These are phyloP conservation scores for Hydrozoanthus tunicans DNA, from an alignment of 64 coral and sea anemone species.

Conservation along the genomic window DNA sequence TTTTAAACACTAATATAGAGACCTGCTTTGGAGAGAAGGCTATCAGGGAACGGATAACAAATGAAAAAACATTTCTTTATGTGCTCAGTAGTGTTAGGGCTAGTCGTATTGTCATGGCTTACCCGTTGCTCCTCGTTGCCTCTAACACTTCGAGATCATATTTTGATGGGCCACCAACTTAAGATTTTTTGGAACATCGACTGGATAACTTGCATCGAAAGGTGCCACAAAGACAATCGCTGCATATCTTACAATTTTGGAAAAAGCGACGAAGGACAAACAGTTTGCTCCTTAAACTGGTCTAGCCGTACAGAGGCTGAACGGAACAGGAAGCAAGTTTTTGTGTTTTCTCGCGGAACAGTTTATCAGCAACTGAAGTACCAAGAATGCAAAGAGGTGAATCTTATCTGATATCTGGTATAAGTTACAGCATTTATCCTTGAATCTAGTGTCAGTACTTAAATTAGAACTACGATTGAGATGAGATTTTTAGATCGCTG, in stretches of 20 bases:
- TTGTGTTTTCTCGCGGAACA: constrained; percentile 22
- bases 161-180: background rate
- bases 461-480: too few species aligned
- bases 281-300: constrained; percentile 8
- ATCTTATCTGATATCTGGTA: background rate
- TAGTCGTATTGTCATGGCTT: background rate
- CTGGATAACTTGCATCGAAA: constrained; percentile 7
- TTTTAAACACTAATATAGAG: background rate
- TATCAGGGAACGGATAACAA: constrained; percentile 11
- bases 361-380: constrained; percentile 15
- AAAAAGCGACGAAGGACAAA: background rate
- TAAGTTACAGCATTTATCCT: too few species aligned
- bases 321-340: background rate
- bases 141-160: background rate
- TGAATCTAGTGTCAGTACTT: too few species aligned
- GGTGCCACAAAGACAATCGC: background rate
- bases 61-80: background rate
- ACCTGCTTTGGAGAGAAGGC: background rate
- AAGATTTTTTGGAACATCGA: background rate
- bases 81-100: background rate
- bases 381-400: constrained; percentile 11
- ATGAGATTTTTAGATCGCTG: too few species aligned
- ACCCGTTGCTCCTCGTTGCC: background rate
- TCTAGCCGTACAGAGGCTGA: background rate
- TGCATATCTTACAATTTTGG: constrained; percentile 22